Evolutionary conservation across 2,113 vertebrate genomes (phyloP).

Genomic region (Silurus asotus): DNA sequence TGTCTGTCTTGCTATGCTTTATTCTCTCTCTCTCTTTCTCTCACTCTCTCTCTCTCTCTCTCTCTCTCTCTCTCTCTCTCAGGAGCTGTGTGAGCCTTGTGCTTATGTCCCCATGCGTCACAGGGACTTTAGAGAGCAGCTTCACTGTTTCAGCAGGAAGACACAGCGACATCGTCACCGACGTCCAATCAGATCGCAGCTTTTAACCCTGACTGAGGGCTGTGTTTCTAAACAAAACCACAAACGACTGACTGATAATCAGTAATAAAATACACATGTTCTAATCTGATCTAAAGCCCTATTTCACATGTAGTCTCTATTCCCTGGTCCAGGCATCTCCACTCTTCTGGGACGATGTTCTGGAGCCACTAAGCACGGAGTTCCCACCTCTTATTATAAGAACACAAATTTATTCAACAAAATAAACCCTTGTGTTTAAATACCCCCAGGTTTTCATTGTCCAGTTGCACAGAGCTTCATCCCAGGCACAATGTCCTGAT

Average conservation of each 20-base stretch:
- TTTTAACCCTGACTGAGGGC: background rate
- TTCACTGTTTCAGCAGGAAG: conserved; percentile 42
- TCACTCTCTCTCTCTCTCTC: background rate
- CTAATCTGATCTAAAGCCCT: too few species aligned
- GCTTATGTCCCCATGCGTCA: conserved; percentile 61
- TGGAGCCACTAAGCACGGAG: too few species aligned
- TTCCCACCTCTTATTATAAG: too few species aligned
- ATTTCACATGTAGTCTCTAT: too few species aligned
- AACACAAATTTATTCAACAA: too few species aligned
- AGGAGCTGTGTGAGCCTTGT: conserved; percentile 62
- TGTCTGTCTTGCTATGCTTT: background rate
- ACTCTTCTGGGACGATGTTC: too few species aligned
- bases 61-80: conserved; percentile 18
- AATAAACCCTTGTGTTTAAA: too few species aligned
- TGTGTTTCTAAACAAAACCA: background rate
- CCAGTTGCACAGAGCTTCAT: too few species aligned
- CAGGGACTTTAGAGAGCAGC: conserved; percentile 53
- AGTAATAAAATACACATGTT: too few species aligned
- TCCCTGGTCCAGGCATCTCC: too few species aligned
- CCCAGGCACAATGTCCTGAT: too few species aligned
- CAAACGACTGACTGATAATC: background rate
- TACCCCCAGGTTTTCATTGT: too few species aligned
- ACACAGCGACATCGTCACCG: conserved; percentile 21
- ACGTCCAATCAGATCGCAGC: conserved; percentile 31
- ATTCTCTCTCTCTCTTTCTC: background rate